phyloP scores from a whole-genome alignment of 2,888 invertebrate genomes.

The Microctonus hyperodae region DNA sequence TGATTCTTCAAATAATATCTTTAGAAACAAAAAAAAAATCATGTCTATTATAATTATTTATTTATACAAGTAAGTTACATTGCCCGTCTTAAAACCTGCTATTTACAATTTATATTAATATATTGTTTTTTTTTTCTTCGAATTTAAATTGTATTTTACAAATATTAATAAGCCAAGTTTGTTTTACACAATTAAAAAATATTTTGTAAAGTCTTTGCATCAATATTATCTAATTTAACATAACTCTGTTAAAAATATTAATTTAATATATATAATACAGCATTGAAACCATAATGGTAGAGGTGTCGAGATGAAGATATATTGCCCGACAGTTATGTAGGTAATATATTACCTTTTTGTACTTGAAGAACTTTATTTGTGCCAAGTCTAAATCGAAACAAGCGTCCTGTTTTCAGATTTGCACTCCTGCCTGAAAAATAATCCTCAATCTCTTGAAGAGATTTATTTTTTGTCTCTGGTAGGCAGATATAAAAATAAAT shows the following conservation, averaged over 20 bases:
- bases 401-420: slow-evolving; percentile 61
- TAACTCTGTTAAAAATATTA: no score
- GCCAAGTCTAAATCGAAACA: slow-evolving; percentile 17
- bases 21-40: background rate
- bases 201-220: no score
- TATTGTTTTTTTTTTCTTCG: background rate
- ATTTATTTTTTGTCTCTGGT: slow-evolving; percentile 74
- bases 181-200: no score
- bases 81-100: slow-evolving; percentile 12
- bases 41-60: background rate
- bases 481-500: slow-evolving; percentile 72
- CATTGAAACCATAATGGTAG: no score
- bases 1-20: background rate
- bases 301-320: background rate
- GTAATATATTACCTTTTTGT: slow-evolving; percentile 54
- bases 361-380: slow-evolving; percentile 48
- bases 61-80: slow-evolving; percentile 1
- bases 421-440: slow-evolving; percentile 72
- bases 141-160: background rate
- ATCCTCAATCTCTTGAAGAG: slow-evolving; percentile 75
- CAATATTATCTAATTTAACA: background rate
- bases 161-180: background rate
- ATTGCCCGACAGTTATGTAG: slow-evolving; percentile 37
- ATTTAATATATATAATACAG: no score
- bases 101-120: slow-evolving; percentile 26